Evolutionary conservation across 2,888 invertebrate genomes (phyloP).

Genomic region (Conchocele bisecta): DNA sequence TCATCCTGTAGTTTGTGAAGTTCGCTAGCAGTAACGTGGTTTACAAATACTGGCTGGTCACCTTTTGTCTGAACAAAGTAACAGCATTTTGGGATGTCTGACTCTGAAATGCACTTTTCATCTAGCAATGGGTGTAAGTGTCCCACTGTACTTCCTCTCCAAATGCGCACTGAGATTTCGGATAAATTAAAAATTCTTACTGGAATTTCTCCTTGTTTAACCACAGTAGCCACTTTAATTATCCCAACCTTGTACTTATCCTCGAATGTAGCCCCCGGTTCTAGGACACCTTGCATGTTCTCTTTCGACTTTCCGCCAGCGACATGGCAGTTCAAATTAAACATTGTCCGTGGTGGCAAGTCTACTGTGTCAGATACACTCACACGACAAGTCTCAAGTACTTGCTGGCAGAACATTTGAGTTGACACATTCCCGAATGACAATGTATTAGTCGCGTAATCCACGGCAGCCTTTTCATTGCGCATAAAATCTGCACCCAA

Average conservation of each 20-base stretch:
- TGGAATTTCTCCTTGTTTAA: neutral
- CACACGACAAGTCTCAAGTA: slow-evolving; percentile 6
- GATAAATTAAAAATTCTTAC: neutral
- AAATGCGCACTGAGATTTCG: neutral
- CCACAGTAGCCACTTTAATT: slow-evolving; percentile 1
- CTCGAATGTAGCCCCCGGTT: neutral
- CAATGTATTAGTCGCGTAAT: slow-evolving; percentile 3
- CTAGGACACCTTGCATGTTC: neutral
- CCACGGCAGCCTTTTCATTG: neutral
- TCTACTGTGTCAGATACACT: neutral
- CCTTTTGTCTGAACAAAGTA: too few relatives aligned
- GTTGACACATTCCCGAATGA: neutral
- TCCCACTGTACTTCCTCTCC: slow-evolving; percentile 9
- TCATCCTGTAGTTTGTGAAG: too few relatives aligned
- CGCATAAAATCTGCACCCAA: slow-evolving; percentile 9
- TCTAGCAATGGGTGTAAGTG: too few relatives aligned
- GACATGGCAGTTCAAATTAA: slow-evolving; percentile 7
- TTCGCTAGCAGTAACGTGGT: too few relatives aligned
- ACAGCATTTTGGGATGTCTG: too few relatives aligned
- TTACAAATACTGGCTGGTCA: too few relatives aligned
- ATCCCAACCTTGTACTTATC: neutral
- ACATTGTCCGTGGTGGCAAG: neutral
- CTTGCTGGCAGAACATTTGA: neutral
- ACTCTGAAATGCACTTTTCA: too few relatives aligned
- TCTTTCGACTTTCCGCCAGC: slow-evolving; percentile 3